Evolutionary conservation across 2,797 vertebrate genomes (phyloP).

Genomic region (Discoglossus pictus): DNA sequence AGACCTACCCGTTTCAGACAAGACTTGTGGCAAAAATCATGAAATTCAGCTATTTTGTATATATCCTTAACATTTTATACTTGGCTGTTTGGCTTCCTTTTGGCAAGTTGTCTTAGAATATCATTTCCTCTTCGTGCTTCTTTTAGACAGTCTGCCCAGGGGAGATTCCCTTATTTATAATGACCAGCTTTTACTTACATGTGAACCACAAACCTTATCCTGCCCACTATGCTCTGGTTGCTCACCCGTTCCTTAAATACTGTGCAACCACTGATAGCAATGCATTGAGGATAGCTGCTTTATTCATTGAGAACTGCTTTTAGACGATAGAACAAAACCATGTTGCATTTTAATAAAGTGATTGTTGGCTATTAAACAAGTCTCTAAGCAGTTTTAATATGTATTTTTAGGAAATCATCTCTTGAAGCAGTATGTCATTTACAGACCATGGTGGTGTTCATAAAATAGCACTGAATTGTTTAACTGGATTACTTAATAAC

Average conservation of each 20-base stretch:
- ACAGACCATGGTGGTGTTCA: too few relatives aligned
- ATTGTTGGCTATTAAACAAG: too few relatives aligned
- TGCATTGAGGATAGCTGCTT: not conserved
- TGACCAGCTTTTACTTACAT: conserved; percentile 14
- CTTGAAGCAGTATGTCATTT: too few relatives aligned
- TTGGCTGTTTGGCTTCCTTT: conserved; percentile 23
- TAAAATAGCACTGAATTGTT: too few relatives aligned
- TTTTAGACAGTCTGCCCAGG: conserved; percentile 8
- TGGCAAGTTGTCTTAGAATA: conserved; percentile 22
- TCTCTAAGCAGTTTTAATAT: too few relatives aligned
- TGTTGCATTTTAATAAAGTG: too few relatives aligned
- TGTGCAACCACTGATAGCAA: not conserved
- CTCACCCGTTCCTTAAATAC: conserved; percentile 26
- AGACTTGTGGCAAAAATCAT: not conserved
- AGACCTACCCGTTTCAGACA: conserved; percentile 21
- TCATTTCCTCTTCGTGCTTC: conserved; percentile 28
- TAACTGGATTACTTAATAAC: too few relatives aligned
- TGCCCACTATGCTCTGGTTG: conserved; percentile 23
- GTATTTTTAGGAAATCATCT: too few relatives aligned
- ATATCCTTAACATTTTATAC: conserved; percentile 1
- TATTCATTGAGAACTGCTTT: conserved; percentile 3
- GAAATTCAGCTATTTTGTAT: not conserved
- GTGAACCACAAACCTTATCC: conserved; percentile 12
- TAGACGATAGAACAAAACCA: conserved; percentile 10
- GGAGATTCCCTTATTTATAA: conserved; percentile 22